A percentile compares a stretch with the other conserved stretches of the same genome.
Evolutionary conservation across 2,113 vertebrate species (phyloP).

Genomic region (Nerophis lumbriciformis): DNA sequence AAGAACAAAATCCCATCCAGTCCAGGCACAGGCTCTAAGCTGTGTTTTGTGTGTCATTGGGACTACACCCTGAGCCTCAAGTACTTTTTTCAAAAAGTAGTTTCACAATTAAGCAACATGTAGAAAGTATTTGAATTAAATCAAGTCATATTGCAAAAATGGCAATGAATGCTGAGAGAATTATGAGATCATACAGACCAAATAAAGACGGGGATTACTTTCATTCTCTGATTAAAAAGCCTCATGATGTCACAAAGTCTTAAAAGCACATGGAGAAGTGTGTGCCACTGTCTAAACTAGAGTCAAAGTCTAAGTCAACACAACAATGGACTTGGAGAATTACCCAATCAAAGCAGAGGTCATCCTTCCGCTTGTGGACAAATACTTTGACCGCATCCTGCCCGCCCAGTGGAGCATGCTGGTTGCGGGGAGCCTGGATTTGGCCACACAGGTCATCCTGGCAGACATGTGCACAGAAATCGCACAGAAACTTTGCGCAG

Average conservation of each 20-base stretch:
- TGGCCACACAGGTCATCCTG: background rate
- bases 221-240: background rate
- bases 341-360: slow-evolving; percentile 3
- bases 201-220: background rate
- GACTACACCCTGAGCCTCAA: too few relatives aligned
- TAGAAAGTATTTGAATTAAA: too few relatives aligned
- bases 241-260: background rate
- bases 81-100: too few relatives aligned
- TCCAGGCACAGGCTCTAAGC: too few relatives aligned
- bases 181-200: too few relatives aligned
- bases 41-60: too few relatives aligned
- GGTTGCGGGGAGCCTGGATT: background rate
- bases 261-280: background rate
- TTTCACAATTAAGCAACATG: too few relatives aligned
- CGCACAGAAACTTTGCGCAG: slow-evolving; percentile 3
- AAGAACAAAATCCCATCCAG: too few relatives aligned
- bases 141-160: too few relatives aligned
- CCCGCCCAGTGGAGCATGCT: slow-evolving; percentile 6
- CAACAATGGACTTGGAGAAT: background rate
- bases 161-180: too few relatives aligned
- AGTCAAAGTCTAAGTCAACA: background rate
- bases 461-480: slow-evolving; percentile 3
- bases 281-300: too few relatives aligned
- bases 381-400: background rate
- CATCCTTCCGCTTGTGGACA: background rate